Conservation (phyloP, 2,888 invertebrate genomes). For the Sarcophaga variegata region DNA sequence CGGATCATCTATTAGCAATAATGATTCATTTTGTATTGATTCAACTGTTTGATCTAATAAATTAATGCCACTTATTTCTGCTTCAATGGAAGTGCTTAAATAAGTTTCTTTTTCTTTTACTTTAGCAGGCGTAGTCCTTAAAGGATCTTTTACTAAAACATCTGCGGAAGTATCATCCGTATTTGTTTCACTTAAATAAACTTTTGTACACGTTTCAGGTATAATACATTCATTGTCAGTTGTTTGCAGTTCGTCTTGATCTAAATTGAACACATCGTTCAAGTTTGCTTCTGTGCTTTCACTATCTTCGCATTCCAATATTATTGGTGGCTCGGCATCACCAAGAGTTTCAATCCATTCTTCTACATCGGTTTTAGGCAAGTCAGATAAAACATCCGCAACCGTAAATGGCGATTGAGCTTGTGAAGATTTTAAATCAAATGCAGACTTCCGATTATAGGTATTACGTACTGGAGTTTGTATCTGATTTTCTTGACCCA, state of each 20-base stretch:
- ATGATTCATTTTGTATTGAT: slow-evolving; percentile 75
- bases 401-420: slow-evolving; percentile 65
- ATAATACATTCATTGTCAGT: slow-evolving; percentile 69
- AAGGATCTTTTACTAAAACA: slow-evolving; percentile 49
- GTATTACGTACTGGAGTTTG: slow-evolving; percentile 68
- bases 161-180: slow-evolving; percentile 19
- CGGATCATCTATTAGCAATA: slow-evolving; percentile 69
- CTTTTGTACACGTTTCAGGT: slow-evolving; percentile 70
- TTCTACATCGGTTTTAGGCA: slow-evolving; percentile 74
- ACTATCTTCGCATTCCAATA: slow-evolving; percentile 63
- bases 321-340: slow-evolving; percentile 40
- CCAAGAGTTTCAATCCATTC: slow-evolving; percentile 74
- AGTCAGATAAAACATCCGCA: slow-evolving; percentile 67
- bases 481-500: slow-evolving; percentile 72
- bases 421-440: slow-evolving; percentile 34
- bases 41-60: slow-evolving; percentile 77
- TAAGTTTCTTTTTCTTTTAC: slow-evolving; percentile 1
- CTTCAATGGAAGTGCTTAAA: slow-evolving; percentile 27
- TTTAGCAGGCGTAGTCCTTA: slow-evolving; percentile 43
- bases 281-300: slow-evolving; percentile 59
- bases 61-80: slow-evolving; percentile 78
- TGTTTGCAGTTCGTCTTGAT: slow-evolving; percentile 20
- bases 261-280: slow-evolving; percentile 55
- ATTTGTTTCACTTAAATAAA: slow-evolving; percentile 49
- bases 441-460: slow-evolving; percentile 63